Conservation (phyloP, 2,113 vertebrate genomes). For the Rhinoptilus africanus region DNA sequence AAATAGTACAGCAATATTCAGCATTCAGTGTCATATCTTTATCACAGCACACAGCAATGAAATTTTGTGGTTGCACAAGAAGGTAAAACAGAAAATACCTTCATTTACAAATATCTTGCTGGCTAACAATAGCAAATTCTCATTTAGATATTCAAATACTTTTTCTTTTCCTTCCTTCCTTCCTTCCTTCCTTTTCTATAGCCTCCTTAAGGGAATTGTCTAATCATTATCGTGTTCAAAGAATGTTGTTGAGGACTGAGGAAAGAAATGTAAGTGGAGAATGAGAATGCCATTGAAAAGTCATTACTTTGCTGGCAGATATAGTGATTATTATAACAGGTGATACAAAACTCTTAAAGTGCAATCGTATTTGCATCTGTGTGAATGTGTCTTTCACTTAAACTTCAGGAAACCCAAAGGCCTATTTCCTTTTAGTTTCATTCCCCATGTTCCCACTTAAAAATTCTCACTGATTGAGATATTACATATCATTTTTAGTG, state of each 20-base stretch:
- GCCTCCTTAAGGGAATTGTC: background rate
- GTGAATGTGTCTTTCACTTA: conserved; percentile 50
- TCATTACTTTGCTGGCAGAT: conserved; percentile 15
- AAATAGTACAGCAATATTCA: background rate
- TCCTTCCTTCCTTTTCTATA: background rate
- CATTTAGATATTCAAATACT: background rate
- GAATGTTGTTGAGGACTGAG: background rate
- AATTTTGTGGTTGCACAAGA: background rate
- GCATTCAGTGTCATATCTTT: background rate
- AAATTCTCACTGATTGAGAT: conserved; percentile 72
- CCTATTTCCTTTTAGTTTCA: conserved; percentile 42
- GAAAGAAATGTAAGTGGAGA: background rate
- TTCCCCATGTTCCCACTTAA: conserved; percentile 54
- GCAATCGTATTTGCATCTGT: conserved; percentile 15
- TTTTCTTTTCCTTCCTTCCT: too few species aligned
- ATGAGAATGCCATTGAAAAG: background rate
- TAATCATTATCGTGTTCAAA: background rate
- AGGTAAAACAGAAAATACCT: background rate
- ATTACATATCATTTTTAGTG: conserved; percentile 63
- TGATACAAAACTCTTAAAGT: background rate
- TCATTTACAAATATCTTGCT: background rate
- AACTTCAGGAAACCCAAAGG: background rate
- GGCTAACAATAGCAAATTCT: background rate
- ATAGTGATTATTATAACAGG: conserved; percentile 21
- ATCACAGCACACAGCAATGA: background rate